Base-by-base conservation (phyloP, 2,888 invertebrate genomes). In the Eremobia ochroleuca region DNA sequence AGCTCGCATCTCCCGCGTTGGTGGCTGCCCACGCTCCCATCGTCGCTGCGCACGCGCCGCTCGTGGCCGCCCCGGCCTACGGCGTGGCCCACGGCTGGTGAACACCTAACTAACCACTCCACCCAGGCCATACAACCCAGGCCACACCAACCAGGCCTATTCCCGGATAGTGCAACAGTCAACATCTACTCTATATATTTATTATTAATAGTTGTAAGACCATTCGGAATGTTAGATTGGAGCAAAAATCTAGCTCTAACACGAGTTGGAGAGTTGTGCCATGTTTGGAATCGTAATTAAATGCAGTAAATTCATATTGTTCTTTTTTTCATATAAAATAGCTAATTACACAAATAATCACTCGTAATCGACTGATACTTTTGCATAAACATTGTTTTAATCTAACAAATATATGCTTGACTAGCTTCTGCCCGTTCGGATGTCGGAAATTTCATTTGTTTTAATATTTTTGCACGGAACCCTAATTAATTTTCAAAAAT, bases 1-100 rank as follows among this genome's bases (percentile, higher is more conserved):
- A 96, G 96, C 93, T 96, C 64, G 95, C 96, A 0, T 92, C 95
- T 40, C 96, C 96, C 21, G 93, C 92, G 40, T 92, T 95, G 4
- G 95, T 93, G 0, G 95, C 93, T 49, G 95, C 95, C n/a, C 94
- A 91, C 31, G 93, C 93, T 15, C 94, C 76, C 31, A 90, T 94
- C 28, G 95, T 94, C 13, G 94, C 95, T 49, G 95, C 95, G 46
- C 95, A 94, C 81, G 94, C 92, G 28, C 93, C 93, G 65, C 21
- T 92, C 83, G 90, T 93, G 2, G 94, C 95, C 28, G 95, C 95
- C 0, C 89, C 94, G 13, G 92, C 94, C 70, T 92, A 92, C 73
- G 52, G 52, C n/a, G n/a, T 55, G 9, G 96, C 92, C 77, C 96
- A 96, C 85, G 96, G 91, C 79, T 96, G 96, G 96, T 96, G 90